These are phyloP conservation scores for Crepidodera aurea DNA, from an alignment of 2,888 invertebrate genomes.

Conservation along the genomic window DNA sequence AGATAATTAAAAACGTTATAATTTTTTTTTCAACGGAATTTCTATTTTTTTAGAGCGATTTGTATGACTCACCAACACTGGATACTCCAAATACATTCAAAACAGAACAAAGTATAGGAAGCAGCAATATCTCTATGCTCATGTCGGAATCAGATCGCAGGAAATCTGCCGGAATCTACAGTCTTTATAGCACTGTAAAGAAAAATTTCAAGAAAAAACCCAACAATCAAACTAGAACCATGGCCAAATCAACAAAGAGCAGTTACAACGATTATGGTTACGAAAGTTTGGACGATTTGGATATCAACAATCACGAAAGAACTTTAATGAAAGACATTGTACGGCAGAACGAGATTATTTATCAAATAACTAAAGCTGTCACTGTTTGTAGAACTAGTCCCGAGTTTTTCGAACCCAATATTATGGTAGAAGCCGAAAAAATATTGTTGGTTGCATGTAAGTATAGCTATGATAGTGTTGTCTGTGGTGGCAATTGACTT, in stretches of 20 bases:
- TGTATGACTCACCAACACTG: not conserved
- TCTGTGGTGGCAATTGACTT: no score
- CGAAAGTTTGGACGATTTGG: constrained; percentile 18
- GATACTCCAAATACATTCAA: not conserved
- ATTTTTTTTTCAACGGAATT: not conserved
- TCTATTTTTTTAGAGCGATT: not conserved
- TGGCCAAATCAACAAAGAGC: not conserved
- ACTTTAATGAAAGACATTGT: constrained; percentile 17
- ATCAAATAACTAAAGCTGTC: constrained; percentile 28
- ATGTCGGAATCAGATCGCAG: constrained; percentile 8
- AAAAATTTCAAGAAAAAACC: not conserved
- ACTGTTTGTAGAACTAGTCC: constrained; percentile 19
- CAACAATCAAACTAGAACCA: not conserved
- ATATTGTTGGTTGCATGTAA: constrained; percentile 27
- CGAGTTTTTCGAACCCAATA: constrained; percentile 6
- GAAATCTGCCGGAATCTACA: constrained; percentile 15
- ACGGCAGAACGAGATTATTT: constrained; percentile 17
- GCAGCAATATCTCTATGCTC: constrained; percentile 23
- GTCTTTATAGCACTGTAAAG: constrained; percentile 11
- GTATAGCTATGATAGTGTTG: no score
- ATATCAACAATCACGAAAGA: not conserved
- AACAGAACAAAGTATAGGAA: constrained; percentile 21
- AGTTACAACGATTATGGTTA: constrained; percentile 17
- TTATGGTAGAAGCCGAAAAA: constrained; percentile 29
- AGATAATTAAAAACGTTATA: no score